These are phyloP conservation scores for Tenrec ecaudatus DNA, from an alignment of 2,113 vertebrate species.

Conservation along the genomic window DNA sequence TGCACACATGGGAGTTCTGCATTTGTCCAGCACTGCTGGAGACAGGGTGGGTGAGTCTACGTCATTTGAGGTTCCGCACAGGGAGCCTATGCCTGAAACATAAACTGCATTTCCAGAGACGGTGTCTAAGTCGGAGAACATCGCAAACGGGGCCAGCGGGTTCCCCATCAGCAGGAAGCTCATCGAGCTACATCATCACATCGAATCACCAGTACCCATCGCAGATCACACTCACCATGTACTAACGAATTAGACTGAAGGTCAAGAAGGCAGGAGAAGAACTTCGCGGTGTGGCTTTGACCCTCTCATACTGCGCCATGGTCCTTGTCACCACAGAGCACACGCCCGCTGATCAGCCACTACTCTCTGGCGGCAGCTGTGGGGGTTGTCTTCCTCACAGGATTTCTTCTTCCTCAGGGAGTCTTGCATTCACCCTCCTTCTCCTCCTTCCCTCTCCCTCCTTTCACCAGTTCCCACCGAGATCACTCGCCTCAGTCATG, in stretches of 20 bases:
- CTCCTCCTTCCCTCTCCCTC: background rate
- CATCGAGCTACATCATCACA: background rate
- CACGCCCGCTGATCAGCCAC: background rate
- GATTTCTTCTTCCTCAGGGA: background rate
- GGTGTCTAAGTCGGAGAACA: background rate
- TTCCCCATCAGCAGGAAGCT: background rate
- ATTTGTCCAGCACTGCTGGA: background rate
- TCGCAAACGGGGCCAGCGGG: background rate
- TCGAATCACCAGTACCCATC: background rate
- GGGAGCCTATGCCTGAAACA: background rate
- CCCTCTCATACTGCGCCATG: background rate
- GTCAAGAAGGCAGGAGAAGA: slow-evolving; percentile 5
- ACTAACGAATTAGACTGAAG: background rate
- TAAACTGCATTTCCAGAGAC: background rate
- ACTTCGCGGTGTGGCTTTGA: background rate
- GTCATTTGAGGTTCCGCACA: background rate
- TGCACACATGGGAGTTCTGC: background rate
- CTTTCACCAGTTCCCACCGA: background rate
- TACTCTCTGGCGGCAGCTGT: background rate
- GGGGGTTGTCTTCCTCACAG: background rate
- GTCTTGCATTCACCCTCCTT: background rate
- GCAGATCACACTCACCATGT: background rate
- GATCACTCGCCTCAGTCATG: background rate
- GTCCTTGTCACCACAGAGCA: background rate
- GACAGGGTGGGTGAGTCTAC: background rate